Base-by-base conservation (phyloP, 2,888 invertebrate species). In the Archips crataeganus region DNA sequence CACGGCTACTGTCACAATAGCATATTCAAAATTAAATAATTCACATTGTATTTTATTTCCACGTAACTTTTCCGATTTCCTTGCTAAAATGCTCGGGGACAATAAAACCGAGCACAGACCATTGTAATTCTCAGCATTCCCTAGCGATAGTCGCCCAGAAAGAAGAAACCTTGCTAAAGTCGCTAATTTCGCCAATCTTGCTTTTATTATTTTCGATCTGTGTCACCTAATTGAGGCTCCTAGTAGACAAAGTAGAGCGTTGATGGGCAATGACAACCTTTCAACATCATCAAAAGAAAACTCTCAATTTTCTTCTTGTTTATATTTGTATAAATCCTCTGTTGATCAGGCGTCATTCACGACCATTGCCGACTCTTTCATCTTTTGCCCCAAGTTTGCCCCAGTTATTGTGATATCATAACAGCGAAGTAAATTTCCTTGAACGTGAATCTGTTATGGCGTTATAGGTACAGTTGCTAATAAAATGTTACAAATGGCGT, bases 331-430 rank as follows among this genome's bases (percentile, higher is more conserved):
- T 68, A 57, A 67, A 67, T 73, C 73, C 68, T 63, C 45, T 59
- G 63, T 72, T 72, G 68, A 54, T 71, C 54, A 73, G 60, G 51
- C 69, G 71, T 79, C 79, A 74, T 57, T 78, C 79, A 78, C 36
- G 51, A 59, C 73, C 76, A 70, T 61, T 78, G 78, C 78, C 36
- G 47, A 59, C 73, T 76, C 78, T 81, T 81, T 82, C 74, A 81
- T 81, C 79, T 80, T 73, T 62, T 71, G 80, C 66, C 79, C 79
- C 67, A 78, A 65, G 79, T 73, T 62, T 71, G 80, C 66, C 79
- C 79, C 67, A 78, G 66, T 79, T 81, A 77, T 75, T 66, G 34
- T 78, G 66, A 79, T 79, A 78, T 76, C 71, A 69, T 64, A 68
- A 71, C 65, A 23, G 15, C 11, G 11, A 49, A 63, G 59, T 64